Evolutionary conservation across 2,797 vertebrate species (phyloP).

Genomic region (Eupleurogrammus muticus): DNA sequence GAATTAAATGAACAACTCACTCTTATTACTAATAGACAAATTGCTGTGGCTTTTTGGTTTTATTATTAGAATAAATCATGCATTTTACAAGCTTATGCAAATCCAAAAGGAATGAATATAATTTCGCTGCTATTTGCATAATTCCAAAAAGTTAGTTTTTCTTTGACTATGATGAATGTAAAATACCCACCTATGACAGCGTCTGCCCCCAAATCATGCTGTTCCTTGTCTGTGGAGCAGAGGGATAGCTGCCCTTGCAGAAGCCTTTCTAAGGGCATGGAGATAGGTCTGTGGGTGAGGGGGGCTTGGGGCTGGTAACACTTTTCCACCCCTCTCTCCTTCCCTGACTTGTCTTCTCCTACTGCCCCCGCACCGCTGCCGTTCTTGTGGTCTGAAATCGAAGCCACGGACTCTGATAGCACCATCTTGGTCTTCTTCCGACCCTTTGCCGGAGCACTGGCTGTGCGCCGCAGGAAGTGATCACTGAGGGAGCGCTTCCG

Average conservation of each 20-base stretch:
- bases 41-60: slow-evolving; percentile 12
- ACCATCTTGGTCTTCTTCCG: slow-evolving; percentile 96
- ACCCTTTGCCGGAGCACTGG: slow-evolving; percentile 95
- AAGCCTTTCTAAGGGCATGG: slow-evolving; percentile 93
- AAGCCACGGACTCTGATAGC: slow-evolving; percentile 84
- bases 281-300: slow-evolving; percentile 89
- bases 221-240: slow-evolving; percentile 78
- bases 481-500: slow-evolving; percentile 93
- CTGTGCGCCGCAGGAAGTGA: slow-evolving; percentile 93
- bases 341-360: slow-evolving; percentile 67
- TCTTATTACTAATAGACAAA: background rate
- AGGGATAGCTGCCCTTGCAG: slow-evolving; percentile 87
- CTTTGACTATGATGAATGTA: background rate
- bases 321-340: slow-evolving; percentile 63
- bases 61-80: background rate
- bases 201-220: slow-evolving; percentile 77
- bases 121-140: slow-evolving; percentile 16
- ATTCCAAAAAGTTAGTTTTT: slow-evolving; percentile 5
- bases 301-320: slow-evolving; percentile 76
- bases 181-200: slow-evolving; percentile 86
- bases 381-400: slow-evolving; percentile 73
- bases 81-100: background rate
- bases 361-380: slow-evolving; percentile 50
- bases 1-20: slow-evolving; percentile 9
- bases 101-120: slow-evolving; percentile 1